Percentiles rank a stretch among this genome's conserved stretches.
Evolutionary conservation across 2,113 vertebrate genomes (phyloP).

Genomic region (Cichladusa arquata): DNA sequence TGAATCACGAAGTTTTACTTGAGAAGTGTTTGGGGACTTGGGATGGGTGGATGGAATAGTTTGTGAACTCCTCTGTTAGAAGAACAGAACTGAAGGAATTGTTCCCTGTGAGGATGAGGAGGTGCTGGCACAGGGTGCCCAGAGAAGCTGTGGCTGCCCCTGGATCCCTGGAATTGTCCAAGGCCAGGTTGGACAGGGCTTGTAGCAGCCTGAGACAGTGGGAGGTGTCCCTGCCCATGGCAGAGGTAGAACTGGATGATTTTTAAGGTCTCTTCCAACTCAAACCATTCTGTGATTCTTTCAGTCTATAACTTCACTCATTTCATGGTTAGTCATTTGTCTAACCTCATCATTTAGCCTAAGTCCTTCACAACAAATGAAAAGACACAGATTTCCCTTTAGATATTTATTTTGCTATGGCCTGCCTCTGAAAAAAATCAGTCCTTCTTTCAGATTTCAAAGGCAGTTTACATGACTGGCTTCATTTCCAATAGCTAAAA

Average conservation of each 20-base stretch:
- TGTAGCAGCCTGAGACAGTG: rapidly evolving
- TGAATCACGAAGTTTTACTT: not conserved
- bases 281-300: not conserved
- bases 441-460: not conserved
- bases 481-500: not conserved
- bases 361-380: not conserved
- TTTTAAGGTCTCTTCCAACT: not conserved
- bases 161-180: not conserved
- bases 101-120: rapidly evolving
- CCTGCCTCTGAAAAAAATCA: not conserved
- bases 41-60: not conserved
- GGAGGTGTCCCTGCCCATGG: not conserved
- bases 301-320: not conserved
- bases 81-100: not conserved
- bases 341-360: not conserved
- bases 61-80: not conserved
- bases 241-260: rapidly evolving
- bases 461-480: not conserved
- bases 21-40: not conserved
- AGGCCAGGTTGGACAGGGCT: rapidly evolving
- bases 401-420: not conserved
- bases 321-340: not conserved
- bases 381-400: not conserved
- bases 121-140: not conserved
- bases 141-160: not conserved